These are phyloP conservation scores for Ferdinandea cuprea DNA, from an alignment of 2,888 invertebrate genomes.

Conservation along the genomic window DNA sequence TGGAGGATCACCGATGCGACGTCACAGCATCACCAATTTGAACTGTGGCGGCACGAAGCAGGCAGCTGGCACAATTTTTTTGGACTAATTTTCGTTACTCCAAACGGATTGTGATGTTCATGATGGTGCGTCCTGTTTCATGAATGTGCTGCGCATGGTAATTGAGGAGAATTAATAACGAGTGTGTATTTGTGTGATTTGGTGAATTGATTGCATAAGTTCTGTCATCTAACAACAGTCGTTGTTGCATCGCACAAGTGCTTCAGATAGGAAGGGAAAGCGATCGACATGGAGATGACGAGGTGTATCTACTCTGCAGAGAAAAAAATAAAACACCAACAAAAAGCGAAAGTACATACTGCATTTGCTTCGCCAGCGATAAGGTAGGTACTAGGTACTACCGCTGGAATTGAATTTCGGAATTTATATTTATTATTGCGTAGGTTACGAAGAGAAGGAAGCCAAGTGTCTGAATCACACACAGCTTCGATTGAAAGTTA, in stretches of 20 bases:
- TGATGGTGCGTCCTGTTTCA: constrained; percentile 37
- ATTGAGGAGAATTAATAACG: constrained; percentile 36
- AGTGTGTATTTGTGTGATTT: constrained; percentile 42
- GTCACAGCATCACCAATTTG: constrained; percentile 26
- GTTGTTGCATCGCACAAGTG: constrained; percentile 27
- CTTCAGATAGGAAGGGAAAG: constrained; percentile 48
- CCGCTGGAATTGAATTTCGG: constrained; percentile 24
- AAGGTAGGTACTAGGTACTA: constrained; percentile 15
- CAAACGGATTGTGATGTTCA: neutral
- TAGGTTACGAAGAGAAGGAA: constrained; percentile 40
- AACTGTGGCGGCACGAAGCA: constrained; percentile 38
- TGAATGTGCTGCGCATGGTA: constrained; percentile 32
- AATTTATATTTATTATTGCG: constrained; percentile 42
- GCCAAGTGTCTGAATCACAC: constrained; percentile 23
- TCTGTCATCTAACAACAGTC: constrained; percentile 28
- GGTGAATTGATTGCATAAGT: constrained; percentile 47
- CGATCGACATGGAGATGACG: constrained; percentile 53
- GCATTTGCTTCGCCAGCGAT: constrained; percentile 10
- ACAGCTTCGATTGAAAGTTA: constrained; percentile 38
- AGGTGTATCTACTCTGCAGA: constrained; percentile 10
- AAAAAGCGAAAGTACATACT: constrained; percentile 45
- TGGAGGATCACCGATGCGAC: constrained; percentile 11
- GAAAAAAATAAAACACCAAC: constrained; percentile 5
- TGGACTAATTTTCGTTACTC: constrained; percentile 41
- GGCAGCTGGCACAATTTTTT: constrained; percentile 8